Base-by-base conservation (phyloP, 2,797 vertebrate species). In the Arremon aurantiirostris region DNA sequence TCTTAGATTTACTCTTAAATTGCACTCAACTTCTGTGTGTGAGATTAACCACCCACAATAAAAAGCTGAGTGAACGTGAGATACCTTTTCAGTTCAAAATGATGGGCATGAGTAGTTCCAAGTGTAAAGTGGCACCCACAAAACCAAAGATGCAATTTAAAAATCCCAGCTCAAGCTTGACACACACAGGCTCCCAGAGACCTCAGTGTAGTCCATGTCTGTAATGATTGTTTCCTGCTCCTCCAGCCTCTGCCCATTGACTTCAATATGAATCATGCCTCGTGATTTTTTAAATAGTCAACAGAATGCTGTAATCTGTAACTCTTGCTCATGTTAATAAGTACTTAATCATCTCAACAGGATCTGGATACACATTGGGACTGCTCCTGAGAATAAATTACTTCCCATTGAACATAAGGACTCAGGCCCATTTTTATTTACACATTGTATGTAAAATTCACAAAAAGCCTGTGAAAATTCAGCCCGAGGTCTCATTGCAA, bases 251-350 rank as follows among this genome's bases (percentile, higher is more conserved):
- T 93, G 85, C 70, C 70, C 52, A 57, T 55, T 71, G 53, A 80
- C 72, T 88, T 83, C 37, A 65, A 13, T 34, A 68, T 28, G 49
- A 93, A 80, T 49, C 0, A 0, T 59, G 55, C 42, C 42, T 82
- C 0, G 2, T 83, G 85, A 84, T 91, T 87, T 93, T 89, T 87
- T 61, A 73, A 89, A 92, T 9, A 83, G 69, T 91, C 76, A 87
- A 81, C 76, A 85, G 82, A 92, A 94, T 27, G 28, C 53, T 71
- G 55, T 65, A 83, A 78, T 87, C 71, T 82, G 72, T 76, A 93
- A 87, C 79, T 78, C 92, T 95, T 86, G 82, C 46, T 89, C 89
- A 66, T 69, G 79, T 66, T 94, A 95, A 83, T 91, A 92, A 92
- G 59, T 71, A 86, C 63, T 91, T 89, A 93, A 92, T 91, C 84